phyloP scores from a whole-genome alignment of 35 echinoderm and acorn worm genomes.

The Nesometra sesokonis region DNA sequence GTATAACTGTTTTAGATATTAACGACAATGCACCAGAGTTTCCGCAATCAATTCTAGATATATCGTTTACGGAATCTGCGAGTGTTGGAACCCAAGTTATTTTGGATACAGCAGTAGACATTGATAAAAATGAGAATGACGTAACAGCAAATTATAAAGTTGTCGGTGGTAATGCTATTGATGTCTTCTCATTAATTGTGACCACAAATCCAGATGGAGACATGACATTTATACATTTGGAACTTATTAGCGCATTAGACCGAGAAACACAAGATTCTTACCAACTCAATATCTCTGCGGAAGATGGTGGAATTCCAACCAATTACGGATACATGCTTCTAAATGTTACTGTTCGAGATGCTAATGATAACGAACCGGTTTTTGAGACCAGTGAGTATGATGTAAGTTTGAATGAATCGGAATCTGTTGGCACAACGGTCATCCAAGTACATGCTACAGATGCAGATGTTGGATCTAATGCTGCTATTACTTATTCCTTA shows the following conservation, averaged over 20 bases:
- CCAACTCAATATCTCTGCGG: constrained; percentile 68
- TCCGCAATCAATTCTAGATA: constrained; percentile 34
- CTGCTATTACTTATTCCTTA: constrained; percentile 62
- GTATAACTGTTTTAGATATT: constrained; percentile 70
- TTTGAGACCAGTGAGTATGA: constrained; percentile 54
- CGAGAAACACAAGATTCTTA: constrained; percentile 62
- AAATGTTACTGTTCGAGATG: constrained; percentile 63
- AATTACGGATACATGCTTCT: constrained; percentile 40
- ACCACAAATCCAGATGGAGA: constrained; percentile 35
- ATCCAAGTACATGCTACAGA: constrained; percentile 75
- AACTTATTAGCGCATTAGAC: constrained; percentile 39
- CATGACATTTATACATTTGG: constrained; percentile 26
- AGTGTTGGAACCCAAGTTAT: constrained; percentile 41
- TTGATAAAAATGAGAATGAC: constrained; percentile 58
- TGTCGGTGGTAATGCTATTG: constrained; percentile 39
- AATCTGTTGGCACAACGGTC: constrained; percentile 35
- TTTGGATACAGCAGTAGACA: constrained; percentile 63
- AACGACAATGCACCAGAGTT: constrained; percentile 91
- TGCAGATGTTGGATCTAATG: constrained; percentile 60
- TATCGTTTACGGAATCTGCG: constrained; percentile 67
- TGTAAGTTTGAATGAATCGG: constrained; percentile 73
- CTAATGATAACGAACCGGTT: constrained; percentile 77
- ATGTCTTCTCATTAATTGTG: constrained; percentile 36
- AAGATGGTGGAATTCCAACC: constrained; percentile 58
- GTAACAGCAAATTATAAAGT: constrained; percentile 33